Conservation (phyloP, 1,140 invertebrate species). For the Bombus cullumanus region DNA sequence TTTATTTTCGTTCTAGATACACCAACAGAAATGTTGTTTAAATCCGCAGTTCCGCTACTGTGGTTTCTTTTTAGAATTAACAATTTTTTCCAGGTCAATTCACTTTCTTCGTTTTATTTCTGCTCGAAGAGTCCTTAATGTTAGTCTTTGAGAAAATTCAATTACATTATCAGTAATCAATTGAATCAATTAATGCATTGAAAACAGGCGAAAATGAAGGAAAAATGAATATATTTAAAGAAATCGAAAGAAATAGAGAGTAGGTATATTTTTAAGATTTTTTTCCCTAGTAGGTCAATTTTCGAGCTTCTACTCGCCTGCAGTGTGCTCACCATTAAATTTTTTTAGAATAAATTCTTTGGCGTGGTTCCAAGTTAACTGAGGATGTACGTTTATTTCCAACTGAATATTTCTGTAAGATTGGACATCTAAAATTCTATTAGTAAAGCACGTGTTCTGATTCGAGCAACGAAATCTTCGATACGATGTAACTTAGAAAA, state of each 20-base stretch:
- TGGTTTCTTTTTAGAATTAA: slow-evolving; percentile 2
- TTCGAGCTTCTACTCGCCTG: neutral
- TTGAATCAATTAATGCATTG: neutral
- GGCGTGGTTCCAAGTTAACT: neutral
- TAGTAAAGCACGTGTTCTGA: neutral
- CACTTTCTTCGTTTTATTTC: neutral
- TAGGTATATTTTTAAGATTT: neutral
- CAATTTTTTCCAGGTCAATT: neutral
- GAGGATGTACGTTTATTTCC: neutral
- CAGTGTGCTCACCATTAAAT: neutral
- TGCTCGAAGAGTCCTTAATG: neutral
- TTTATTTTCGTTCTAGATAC: slow-evolving; percentile 11
- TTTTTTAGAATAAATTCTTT: neutral
- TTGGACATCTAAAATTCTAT: slow-evolving; percentile 21
- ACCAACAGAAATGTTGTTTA: neutral
- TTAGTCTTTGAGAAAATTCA: neutral
- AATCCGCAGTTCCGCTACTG: neutral
- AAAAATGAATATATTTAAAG: neutral
- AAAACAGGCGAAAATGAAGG: too few relatives aligned
- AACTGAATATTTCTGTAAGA: neutral
- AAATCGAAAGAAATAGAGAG: too few relatives aligned
- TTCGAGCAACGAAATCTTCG: neutral
- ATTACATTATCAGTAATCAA: neutral
- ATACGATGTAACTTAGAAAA: neutral
- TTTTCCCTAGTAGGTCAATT: neutral